phyloP scores from a whole-genome alignment of 2,888 invertebrate species.

The Latrodectus elegans region DNA sequence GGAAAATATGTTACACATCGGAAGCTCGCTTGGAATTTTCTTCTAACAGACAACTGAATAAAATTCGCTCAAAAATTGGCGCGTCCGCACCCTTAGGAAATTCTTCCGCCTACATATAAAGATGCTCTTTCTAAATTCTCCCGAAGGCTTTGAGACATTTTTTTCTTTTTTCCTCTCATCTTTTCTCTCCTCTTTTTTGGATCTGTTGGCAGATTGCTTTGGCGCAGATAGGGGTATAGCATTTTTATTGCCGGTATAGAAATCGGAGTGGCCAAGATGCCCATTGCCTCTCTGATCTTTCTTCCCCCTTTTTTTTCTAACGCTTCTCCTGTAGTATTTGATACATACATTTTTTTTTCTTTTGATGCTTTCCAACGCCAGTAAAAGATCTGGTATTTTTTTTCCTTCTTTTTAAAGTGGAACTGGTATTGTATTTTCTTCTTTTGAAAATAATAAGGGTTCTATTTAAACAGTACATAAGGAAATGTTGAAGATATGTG shows the following conservation, averaged over 20 bases:
- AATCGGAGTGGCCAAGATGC: conserved; percentile 40
- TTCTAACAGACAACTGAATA: background rate
- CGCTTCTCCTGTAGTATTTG: background rate
- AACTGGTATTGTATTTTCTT: no score
- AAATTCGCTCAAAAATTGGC: background rate
- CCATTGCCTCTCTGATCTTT: conserved; percentile 1
- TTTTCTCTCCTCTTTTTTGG: conserved; percentile 2
- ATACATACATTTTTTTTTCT: background rate
- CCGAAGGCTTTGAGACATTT: background rate
- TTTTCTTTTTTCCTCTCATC: conserved; percentile 7
- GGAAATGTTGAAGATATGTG: no score
- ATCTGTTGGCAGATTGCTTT: conserved; percentile 32
- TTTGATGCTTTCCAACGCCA: background rate
- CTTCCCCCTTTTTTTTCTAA: background rate
- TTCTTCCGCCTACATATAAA: background rate
- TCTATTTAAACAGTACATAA: no score
- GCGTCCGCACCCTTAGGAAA: background rate
- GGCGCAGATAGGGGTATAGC: conserved; percentile 18
- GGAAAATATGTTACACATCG: background rate
- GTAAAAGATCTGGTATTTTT: background rate
- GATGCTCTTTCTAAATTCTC: background rate
- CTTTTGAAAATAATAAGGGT: no score
- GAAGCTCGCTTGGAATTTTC: background rate
- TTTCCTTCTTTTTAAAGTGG: no score
- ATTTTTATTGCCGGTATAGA: conserved; percentile 53